These are phyloP conservation scores for Pinctada fucata DNA, from an alignment of 2,888 invertebrate genomes.

Conservation along the genomic window DNA sequence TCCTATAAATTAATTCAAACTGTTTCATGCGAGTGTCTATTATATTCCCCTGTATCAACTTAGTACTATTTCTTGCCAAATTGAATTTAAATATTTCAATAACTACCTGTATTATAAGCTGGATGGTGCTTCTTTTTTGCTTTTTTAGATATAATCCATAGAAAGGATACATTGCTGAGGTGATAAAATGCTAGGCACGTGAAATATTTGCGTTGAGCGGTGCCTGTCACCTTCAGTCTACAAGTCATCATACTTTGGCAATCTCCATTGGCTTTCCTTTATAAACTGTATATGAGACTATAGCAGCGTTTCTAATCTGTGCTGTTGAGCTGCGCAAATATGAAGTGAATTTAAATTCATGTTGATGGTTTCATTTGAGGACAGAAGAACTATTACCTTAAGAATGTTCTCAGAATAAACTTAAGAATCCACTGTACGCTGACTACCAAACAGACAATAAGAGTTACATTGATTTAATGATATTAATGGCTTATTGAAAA, in stretches of 20 bases:
- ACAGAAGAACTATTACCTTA: too few relatives aligned
- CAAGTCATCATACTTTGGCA: neutral
- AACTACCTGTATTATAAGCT: neutral
- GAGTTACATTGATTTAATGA: too few relatives aligned
- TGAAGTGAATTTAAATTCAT: too few relatives aligned
- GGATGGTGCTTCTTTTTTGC: neutral
- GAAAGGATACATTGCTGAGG: neutral
- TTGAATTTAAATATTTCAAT: slow-evolving; percentile 2
- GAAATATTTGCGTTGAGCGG: neutral
- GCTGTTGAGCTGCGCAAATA: too few relatives aligned
- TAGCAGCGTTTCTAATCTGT: too few relatives aligned
- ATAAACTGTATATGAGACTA: too few relatives aligned
- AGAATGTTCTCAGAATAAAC: too few relatives aligned
- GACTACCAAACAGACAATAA: too few relatives aligned
- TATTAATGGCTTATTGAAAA: too few relatives aligned
- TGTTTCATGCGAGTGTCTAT: neutral
- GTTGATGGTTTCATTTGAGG: too few relatives aligned
- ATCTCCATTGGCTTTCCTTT: neutral
- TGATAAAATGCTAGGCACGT: neutral
- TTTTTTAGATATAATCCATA: too few relatives aligned
- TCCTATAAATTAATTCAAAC: slow-evolving; percentile 4
- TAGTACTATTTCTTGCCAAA: neutral
- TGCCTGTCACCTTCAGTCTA: neutral
- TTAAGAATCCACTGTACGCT: too few relatives aligned
- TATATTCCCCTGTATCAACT: neutral